Conservation (phyloP, 2,797 vertebrate species). For the Percopsis omiscomaycus region DNA sequence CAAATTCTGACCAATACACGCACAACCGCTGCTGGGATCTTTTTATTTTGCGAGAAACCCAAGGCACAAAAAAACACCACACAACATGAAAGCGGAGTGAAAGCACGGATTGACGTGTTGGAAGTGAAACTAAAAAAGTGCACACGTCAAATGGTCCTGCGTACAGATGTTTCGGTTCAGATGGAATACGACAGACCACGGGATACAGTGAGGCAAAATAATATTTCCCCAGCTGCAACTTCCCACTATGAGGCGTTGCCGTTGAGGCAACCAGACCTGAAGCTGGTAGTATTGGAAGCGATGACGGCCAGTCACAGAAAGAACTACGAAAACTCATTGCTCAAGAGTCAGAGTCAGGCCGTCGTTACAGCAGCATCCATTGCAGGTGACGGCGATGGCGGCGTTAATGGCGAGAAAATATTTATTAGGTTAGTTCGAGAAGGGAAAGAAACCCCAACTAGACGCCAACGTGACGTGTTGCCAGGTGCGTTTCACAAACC, state of each 20-base stretch:
- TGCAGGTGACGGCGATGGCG: constrained; percentile 5
- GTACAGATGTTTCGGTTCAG: constrained; percentile 2
- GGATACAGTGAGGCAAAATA: constrained; percentile 4
- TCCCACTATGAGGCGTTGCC: constrained; percentile 18
- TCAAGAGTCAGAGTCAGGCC: constrained; percentile 4
- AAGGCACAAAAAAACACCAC: constrained; percentile 9
- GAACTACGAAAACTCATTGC: constrained; percentile 5
- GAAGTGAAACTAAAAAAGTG: constrained; percentile 3
- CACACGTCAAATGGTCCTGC: background rate
- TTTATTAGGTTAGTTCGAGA: constrained; percentile 4
- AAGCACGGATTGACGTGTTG: background rate
- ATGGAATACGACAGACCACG: background rate
- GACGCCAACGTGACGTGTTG: constrained; percentile 8
- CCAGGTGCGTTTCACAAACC: background rate
- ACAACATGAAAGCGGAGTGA: constrained; percentile 2
- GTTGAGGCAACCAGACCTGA: background rate
- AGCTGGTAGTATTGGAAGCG: constrained; percentile 9
- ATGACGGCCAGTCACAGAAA: background rate
- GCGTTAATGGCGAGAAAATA: constrained; percentile 10
- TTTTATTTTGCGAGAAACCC: constrained; percentile 6
- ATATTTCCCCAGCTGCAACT: constrained; percentile 13
- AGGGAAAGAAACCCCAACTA: constrained; percentile 30
- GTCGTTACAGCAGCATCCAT: constrained; percentile 21
- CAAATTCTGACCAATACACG: constrained; percentile 32
- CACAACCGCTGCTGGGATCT: constrained; percentile 3